These are phyloP conservation scores for Chloroclystis v-ata DNA, from an alignment of 2,888 invertebrate species.

Conservation along the genomic window DNA sequence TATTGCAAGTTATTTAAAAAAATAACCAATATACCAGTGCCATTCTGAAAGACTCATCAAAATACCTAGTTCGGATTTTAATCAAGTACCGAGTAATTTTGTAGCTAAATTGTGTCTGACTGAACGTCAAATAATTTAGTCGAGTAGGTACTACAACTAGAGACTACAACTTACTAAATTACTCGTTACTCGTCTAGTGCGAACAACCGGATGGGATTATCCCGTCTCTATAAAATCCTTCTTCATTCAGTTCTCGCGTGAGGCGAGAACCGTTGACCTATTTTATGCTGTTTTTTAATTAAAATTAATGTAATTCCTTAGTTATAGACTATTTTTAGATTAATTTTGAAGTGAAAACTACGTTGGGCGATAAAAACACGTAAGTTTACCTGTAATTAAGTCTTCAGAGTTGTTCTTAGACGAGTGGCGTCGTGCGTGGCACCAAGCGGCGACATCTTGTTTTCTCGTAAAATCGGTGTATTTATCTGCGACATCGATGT, in stretches of 20 bases:
- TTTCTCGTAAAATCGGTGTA: conserved; percentile 58
- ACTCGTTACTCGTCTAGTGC: too few species aligned
- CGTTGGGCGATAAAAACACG: conserved; percentile 16
- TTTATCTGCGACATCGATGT: too few species aligned
- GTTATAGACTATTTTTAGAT: conserved; percentile 46
- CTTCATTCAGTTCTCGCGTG: conserved; percentile 28
- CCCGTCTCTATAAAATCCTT: conserved; percentile 14
- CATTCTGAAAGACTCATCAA: too few species aligned
- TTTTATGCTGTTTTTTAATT: conserved; percentile 28
- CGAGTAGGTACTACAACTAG: too few species aligned
- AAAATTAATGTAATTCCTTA: conserved; percentile 40
- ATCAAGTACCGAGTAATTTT: too few species aligned
- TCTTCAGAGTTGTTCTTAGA: neutral
- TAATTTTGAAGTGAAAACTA: conserved; percentile 45
- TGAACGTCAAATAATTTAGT: too few species aligned
- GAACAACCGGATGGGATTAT: neutral
- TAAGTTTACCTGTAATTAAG: conserved; percentile 10
- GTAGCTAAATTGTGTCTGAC: too few species aligned
- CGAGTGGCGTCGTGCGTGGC: conserved; percentile 71
- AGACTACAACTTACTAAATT: too few species aligned
- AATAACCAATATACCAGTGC: too few species aligned
- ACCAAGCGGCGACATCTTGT: conserved; percentile 74
- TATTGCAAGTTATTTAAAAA: too few species aligned
- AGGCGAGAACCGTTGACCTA: conserved; percentile 27
- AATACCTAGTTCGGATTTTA: too few species aligned